Percentiles rank a stretch among this genome's conserved stretches.
phyloP scores from a whole-genome alignment of 2,797 vertebrate genomes.

The Gymnothorax javanicus region DNA sequence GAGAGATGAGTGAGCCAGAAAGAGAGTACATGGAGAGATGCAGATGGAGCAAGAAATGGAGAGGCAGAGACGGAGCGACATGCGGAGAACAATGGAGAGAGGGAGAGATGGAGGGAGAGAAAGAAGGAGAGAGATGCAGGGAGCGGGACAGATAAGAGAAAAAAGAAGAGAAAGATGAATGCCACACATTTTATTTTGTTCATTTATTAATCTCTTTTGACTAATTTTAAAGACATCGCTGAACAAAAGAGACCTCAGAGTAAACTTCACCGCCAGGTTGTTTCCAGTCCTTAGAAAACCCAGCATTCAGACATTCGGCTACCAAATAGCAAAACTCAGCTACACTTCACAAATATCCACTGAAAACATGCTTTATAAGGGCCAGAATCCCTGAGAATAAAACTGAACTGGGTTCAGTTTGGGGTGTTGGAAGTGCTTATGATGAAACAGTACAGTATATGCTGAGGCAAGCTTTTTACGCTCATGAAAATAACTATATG shows the following conservation, averaged over 20 bases:
- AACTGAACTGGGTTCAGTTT: background rate
- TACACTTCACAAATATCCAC: background rate
- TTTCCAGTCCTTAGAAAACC: background rate
- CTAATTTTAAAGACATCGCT: background rate
- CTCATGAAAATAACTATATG: background rate
- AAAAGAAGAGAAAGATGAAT: no score
- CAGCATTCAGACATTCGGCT: background rate
- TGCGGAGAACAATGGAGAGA: no score
- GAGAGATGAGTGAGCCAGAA: no score
- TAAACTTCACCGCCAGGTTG: background rate
- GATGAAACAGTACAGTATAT: background rate
- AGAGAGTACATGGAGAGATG: no score
- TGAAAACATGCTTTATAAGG: background rate
- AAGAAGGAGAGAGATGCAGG: background rate
- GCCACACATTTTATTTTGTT: no score
- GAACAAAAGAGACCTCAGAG: background rate
- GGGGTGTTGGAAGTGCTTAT: background rate
- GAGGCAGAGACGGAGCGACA: no score
- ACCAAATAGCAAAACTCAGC: background rate
- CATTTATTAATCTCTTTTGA: background rate
- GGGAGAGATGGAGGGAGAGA: background rate
- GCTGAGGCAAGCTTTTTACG: background rate
- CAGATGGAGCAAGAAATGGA: no score
- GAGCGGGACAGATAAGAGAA: background rate
- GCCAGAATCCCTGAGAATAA: background rate